phyloP scores from a whole-genome alignment of 2,888 invertebrate genomes.

The Coelinius sp. region DNA sequence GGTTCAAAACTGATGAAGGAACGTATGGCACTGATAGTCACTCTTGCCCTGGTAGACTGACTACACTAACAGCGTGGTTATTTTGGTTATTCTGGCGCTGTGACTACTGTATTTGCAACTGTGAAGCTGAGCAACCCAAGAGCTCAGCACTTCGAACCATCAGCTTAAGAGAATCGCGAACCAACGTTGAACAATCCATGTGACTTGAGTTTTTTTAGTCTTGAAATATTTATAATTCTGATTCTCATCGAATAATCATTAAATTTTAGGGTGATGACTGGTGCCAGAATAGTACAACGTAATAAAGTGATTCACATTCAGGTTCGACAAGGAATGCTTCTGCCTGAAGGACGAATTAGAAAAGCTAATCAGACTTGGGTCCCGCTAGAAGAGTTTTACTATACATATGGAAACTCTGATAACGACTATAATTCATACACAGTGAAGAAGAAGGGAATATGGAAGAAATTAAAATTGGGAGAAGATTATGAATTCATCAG shows the following conservation, averaged over 20 bases:
- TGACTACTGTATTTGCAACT: conserved; percentile 25
- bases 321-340: background rate
- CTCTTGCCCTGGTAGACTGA: background rate
- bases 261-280: conserved; percentile 10
- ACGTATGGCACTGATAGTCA: background rate
- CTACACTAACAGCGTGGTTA: background rate
- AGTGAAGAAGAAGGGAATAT: background rate
- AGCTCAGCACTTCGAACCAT: background rate
- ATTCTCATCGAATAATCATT: background rate
- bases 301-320: background rate
- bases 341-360: background rate
- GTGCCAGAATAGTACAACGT: background rate
- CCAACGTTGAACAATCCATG: background rate
- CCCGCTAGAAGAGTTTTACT: background rate
- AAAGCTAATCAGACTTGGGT: background rate
- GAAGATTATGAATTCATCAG: background rate
- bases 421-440: background rate
- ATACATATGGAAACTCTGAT: background rate
- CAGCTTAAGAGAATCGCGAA: background rate
- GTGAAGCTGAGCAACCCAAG: background rate
- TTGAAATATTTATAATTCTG: background rate
- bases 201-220: background rate
- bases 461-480: background rate
- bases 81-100: background rate
- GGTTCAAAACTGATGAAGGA: conserved; percentile 9